Base-by-base conservation (phyloP, 1,140 invertebrate species). In the Nasonia giraulti region DNA sequence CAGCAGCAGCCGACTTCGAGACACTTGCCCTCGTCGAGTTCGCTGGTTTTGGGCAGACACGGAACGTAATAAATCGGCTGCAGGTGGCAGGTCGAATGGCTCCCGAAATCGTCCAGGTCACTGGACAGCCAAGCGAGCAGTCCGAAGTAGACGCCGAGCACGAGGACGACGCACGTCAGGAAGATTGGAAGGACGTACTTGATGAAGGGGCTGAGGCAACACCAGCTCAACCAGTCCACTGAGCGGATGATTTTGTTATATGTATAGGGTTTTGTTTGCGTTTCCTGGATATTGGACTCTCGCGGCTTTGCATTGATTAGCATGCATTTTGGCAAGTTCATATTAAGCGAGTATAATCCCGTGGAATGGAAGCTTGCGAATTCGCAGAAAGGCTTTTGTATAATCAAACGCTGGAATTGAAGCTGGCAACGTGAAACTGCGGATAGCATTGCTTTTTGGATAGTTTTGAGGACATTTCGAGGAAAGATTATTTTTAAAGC, bases 141-240 rank as follows among this genome's bases (percentile, higher is more conserved):
- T 12, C 82, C 47, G 8, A 85, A 44, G 50, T 88, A 87, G 55
- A 87, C 86, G 23, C 37, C 27, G 20, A 85, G 62, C 50, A 87
- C 82, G 8, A 89, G 74, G 37, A 87, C 47, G 27, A 87, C 50
- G n/a, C 79, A 76, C 33, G 86, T 50, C 2, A 88, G 0, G 69
- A 88, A 83, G 11, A 84, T 87, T 6, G 89, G 86, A 6, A 89
- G 40, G 20, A 88, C 79, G 68, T 87, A 88, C 40, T 88, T 88
- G 17, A 82, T 80, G 40, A 88, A 74, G 33, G 86, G 84, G n/a
- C 86, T 86, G 12, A 87, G 37, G 20, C 87, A 83, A 73, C 87
- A 84, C 23, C 44, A 73, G 31, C 88, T 69, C 17, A 80, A 78
- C 23, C 84, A 74, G n/a, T 85, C 87, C 20, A n/a, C 88, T 87